phyloP scores from a whole-genome alignment of 2,113 vertebrate genomes.

The Barnardius zonarius region DNA sequence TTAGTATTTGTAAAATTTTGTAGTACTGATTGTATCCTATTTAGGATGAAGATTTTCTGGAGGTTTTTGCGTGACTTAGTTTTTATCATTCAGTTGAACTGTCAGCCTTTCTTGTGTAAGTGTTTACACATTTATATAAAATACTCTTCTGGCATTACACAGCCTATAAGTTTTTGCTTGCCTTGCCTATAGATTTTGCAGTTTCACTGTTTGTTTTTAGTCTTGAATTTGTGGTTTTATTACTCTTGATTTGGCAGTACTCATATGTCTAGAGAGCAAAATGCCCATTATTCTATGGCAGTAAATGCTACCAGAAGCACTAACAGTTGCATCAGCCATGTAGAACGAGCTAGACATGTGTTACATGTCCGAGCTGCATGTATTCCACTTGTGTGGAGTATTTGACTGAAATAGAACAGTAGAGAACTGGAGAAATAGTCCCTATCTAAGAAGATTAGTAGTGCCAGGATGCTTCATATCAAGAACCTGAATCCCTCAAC shows the following conservation, averaged over 20 bases:
- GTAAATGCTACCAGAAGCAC: background rate
- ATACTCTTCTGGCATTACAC: background rate
- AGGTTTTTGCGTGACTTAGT: background rate
- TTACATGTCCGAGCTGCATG: background rate
- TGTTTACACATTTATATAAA: background rate
- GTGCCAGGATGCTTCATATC: background rate
- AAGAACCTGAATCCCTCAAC: background rate
- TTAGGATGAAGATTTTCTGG: background rate
- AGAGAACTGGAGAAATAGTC: background rate
- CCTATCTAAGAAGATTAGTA: background rate
- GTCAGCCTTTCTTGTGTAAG: background rate
- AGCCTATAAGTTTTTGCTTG: background rate
- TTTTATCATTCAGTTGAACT: background rate
- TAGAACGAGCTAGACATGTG: background rate
- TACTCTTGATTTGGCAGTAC: background rate
- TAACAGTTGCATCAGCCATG: background rate
- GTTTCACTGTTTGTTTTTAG: background rate
- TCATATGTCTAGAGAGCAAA: background rate
- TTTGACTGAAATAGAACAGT: background rate
- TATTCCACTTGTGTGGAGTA: background rate
- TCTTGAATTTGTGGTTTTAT: background rate
- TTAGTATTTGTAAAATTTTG: background rate
- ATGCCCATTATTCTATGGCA: background rate
- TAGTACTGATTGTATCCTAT: background rate
- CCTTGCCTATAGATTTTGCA: constrained; percentile 5